Conservation (phyloP, 2,888 invertebrate species). For the Chesias legatella region DNA sequence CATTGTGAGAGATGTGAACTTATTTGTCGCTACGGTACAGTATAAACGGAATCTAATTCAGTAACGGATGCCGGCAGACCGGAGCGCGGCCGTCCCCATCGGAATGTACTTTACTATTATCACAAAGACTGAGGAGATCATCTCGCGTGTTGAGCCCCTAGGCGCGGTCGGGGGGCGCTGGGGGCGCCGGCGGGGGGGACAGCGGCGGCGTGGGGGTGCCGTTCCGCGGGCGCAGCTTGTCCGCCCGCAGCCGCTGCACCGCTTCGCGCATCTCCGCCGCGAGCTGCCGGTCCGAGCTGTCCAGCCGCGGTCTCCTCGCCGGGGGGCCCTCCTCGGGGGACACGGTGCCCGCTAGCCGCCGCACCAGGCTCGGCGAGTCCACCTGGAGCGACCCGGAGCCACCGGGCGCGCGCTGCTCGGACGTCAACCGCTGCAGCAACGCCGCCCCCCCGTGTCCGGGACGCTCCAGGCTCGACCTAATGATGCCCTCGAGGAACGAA, state of each 20-base stretch:
- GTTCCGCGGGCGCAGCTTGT: constrained; percentile 66
- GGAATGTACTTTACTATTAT: constrained; percentile 76
- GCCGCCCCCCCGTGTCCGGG: constrained; percentile 63
- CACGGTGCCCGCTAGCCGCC: constrained; percentile 86
- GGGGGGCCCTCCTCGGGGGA: constrained; percentile 72
- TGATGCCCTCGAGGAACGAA: constrained; percentile 92
- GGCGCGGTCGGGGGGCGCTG: constrained; percentile 51
- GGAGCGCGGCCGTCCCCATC: constrained; percentile 37
- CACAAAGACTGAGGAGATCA: constrained; percentile 61
- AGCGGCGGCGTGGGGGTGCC: constrained; percentile 60
- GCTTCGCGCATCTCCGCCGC: constrained; percentile 75
- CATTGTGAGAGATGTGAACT: constrained; percentile 3
- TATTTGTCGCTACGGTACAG: constrained; percentile 23
- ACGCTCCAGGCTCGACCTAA: constrained; percentile 88
- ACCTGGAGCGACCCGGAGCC: constrained; percentile 12
- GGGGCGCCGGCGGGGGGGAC: constrained; percentile 41
- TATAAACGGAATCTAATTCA: constrained; percentile 24
- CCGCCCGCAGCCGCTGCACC: constrained; percentile 71
- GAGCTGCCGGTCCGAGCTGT: constrained; percentile 71
- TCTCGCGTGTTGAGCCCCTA: constrained; percentile 31
- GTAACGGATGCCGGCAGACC: constrained; percentile 17
- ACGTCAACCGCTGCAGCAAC: constrained; percentile 57
- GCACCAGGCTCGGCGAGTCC: constrained; percentile 83
- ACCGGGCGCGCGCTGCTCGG: constrained; percentile 40
- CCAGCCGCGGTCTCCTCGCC: constrained; percentile 70